Evolutionary conservation across 2,113 vertebrate genomes (phyloP).

Genomic region (Emydura subglobosa): DNA sequence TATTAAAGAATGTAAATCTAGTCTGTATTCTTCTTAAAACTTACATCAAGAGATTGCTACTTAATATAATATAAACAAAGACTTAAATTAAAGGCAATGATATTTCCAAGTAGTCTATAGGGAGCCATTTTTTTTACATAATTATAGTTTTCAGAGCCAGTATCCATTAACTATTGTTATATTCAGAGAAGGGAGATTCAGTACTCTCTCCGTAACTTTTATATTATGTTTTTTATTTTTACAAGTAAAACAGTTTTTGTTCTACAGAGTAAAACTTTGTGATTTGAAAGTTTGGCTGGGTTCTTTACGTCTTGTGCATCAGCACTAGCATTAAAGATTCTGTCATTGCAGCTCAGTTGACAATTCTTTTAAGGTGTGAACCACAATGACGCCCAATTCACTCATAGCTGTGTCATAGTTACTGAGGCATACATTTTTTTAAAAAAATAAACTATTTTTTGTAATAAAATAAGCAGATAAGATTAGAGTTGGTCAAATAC

Average conservation of each 20-base stretch:
- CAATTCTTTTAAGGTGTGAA: accelerated
- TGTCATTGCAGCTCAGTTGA: not conserved
- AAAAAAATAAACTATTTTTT: not conserved
- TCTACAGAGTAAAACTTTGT: not conserved
- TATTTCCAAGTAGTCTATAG: not conserved
- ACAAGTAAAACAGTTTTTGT: not conserved
- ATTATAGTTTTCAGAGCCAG: not conserved
- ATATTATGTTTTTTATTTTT: not conserved
- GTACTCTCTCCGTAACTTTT: not conserved
- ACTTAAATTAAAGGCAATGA: not conserved
- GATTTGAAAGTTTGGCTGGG: not conserved
- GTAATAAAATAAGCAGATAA: not conserved
- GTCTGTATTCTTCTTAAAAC: not conserved
- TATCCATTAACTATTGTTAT: not conserved
- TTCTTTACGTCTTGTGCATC: not conserved
- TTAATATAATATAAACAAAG: not conserved
- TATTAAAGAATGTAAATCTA: constrained; percentile 8
- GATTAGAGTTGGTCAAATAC: not conserved
- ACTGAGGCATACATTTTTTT: not conserved
- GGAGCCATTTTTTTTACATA: not conserved
- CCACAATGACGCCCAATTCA: not conserved
- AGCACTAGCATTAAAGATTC: not conserved
- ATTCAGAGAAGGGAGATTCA: accelerated
- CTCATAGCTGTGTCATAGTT: not conserved
- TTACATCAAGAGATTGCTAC: not conserved